phyloP scores from a whole-genome alignment of 2,113 vertebrate genomes.

The Psammodynastes pulverulentus region DNA sequence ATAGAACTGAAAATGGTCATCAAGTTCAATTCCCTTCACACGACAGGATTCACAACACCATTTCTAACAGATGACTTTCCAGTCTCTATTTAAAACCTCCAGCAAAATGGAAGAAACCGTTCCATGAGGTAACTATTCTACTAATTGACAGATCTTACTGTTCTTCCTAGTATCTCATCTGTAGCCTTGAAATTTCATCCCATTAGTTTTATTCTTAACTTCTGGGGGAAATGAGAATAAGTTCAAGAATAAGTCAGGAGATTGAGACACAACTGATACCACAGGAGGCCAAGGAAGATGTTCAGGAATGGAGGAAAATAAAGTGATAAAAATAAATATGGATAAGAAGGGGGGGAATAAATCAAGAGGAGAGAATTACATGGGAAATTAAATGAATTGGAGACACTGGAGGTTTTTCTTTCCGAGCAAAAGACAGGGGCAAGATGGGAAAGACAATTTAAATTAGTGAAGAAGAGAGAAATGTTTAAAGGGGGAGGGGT shows the following conservation, averaged over 20 bases:
- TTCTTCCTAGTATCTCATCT: not conserved
- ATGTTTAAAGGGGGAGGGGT: too few species aligned
- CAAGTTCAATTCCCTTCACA: not conserved
- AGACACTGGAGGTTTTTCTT: too few species aligned
- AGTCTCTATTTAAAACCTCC: not conserved
- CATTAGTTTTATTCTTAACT: not conserved
- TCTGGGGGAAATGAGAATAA: not conserved
- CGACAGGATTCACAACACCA: not conserved
- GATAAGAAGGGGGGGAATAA: too few species aligned
- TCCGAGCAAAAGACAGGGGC: too few species aligned
- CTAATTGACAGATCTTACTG: not conserved
- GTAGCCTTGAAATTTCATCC: not conserved
- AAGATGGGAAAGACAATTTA: too few species aligned
- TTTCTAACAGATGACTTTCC: not conserved
- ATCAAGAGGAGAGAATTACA: too few species aligned
- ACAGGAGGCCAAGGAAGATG: too few species aligned
- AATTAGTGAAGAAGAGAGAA: too few species aligned
- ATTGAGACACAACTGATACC: too few species aligned
- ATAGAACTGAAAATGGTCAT: not conserved
- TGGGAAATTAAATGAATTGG: too few species aligned
- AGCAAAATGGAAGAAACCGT: not conserved
- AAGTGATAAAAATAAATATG: too few species aligned
- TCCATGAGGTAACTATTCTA: not conserved
- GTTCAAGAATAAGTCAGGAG: not conserved
- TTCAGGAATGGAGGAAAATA: too few species aligned